These are phyloP conservation scores for Clitarchus hookeri DNA, from an alignment of 2,888 invertebrate species.

Conservation along the genomic window DNA sequence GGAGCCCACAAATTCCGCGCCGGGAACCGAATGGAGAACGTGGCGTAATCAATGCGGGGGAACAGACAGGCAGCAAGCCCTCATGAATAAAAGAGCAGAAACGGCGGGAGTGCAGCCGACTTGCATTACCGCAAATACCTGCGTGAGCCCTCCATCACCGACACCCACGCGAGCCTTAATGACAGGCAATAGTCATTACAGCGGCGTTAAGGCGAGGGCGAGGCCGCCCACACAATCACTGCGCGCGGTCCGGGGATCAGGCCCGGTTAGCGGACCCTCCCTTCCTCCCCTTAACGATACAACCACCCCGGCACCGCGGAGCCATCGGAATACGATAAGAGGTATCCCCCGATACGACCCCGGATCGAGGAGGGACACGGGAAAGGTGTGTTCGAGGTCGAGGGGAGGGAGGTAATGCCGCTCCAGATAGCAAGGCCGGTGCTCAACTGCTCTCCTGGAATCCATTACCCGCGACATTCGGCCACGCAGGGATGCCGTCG, in stretches of 20 bases:
- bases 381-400: background rate
- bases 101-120: background rate
- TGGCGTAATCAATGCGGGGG: background rate
- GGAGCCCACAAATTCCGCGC: background rate
- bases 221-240: too few species aligned
- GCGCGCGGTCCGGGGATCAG: too few species aligned
- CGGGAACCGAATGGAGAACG: background rate
- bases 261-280: too few species aligned
- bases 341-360: background rate
- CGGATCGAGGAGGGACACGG: background rate
- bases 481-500: too few species aligned
- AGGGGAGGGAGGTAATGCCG: background rate
- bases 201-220: background rate
- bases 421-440: background rate
- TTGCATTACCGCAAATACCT: conserved; percentile 3
- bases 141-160: background rate
- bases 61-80: background rate
- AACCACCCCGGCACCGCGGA: background rate
- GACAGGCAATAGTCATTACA: conserved; percentile 14
- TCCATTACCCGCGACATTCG: too few species aligned
- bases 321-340: conserved; percentile 25
- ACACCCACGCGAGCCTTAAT: background rate
- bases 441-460: background rate
- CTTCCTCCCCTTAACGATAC: background rate
- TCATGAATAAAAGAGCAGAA: background rate